These are phyloP conservation scores for Eulemur macaco DNA, from an alignment of 2,113 vertebrate species.

Conservation along the genomic window DNA sequence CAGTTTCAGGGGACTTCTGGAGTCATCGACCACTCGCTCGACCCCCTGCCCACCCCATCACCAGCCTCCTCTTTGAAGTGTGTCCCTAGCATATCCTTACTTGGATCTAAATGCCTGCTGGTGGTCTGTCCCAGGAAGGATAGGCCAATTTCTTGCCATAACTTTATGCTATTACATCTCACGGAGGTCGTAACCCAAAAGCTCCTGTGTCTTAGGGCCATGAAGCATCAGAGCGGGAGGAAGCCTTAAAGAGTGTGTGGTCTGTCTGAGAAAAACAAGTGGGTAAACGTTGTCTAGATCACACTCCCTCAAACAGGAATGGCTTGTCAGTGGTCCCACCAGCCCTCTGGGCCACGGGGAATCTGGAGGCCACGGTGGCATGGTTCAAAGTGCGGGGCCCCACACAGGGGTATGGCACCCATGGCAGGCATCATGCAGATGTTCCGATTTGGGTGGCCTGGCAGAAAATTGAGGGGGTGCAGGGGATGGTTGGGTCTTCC, in stretches of 20 bases:
- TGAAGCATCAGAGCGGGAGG: not conserved
- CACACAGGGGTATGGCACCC: not conserved
- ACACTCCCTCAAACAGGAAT: accelerated
- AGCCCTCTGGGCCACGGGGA: not conserved
- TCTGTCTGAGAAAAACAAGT: not conserved
- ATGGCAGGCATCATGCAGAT: too few species aligned
- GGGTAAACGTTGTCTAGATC: not conserved
- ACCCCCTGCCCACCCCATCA: too few species aligned
- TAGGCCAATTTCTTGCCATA: not conserved
- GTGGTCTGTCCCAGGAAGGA: not conserved
- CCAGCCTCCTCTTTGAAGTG: too few species aligned
- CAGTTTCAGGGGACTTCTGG: not conserved
- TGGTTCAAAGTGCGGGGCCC: not conserved
- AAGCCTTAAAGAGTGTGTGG: not conserved
- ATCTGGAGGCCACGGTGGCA: not conserved
- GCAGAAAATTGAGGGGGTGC: not conserved
- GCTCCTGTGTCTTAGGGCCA: not conserved
- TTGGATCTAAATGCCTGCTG: not conserved
- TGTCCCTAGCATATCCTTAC: not conserved
- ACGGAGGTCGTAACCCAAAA: not conserved
- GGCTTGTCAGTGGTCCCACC: not conserved
- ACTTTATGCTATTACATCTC: not conserved
- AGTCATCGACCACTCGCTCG: not conserved
- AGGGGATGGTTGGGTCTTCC: not conserved
- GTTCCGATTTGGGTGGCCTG: not conserved